These are phyloP conservation scores for Pogonomyrmex californicus DNA, from an alignment of 1,140 invertebrate genomes.

Conservation along the genomic window DNA sequence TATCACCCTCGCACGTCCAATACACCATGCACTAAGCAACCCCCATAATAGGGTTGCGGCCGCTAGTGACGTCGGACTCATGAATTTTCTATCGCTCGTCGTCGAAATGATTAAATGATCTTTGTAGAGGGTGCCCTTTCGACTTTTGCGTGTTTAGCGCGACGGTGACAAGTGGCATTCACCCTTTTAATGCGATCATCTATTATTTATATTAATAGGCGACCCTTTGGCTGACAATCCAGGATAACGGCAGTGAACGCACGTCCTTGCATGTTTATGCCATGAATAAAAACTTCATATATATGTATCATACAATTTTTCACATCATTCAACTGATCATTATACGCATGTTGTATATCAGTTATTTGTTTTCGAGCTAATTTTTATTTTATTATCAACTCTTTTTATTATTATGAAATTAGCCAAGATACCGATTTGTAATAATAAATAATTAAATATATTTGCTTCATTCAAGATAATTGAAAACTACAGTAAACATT, in stretches of 20 bases:
- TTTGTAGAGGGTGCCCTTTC: slow-evolving; percentile 61
- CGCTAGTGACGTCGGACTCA: slow-evolving; percentile 76
- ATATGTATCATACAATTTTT: background rate
- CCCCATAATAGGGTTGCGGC: slow-evolving; percentile 73
- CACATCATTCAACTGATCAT: background rate
- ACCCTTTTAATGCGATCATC: slow-evolving; percentile 74
- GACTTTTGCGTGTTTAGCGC: slow-evolving; percentile 66
- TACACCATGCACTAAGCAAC: slow-evolving; percentile 54
- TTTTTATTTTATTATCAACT: background rate
- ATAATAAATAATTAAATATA: background rate
- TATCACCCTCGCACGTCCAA: slow-evolving; percentile 42
- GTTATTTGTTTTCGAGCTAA: background rate
- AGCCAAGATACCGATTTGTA: background rate
- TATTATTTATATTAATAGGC: slow-evolving; percentile 83
- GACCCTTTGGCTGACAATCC: slow-evolving; percentile 29
- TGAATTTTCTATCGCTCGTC: slow-evolving; percentile 84
- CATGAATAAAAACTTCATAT: background rate
- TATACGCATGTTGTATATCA: background rate
- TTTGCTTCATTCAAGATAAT: background rate
- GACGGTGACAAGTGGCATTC: slow-evolving; percentile 76
- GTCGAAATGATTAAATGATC: slow-evolving; percentile 83
- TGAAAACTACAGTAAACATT: background rate
- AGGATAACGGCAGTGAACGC: background rate
- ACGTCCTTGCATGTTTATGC: slow-evolving; percentile 15
- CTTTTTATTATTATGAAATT: background rate